Conservation (phyloP, 2,888 invertebrate genomes). For the Elysia crispata region DNA sequence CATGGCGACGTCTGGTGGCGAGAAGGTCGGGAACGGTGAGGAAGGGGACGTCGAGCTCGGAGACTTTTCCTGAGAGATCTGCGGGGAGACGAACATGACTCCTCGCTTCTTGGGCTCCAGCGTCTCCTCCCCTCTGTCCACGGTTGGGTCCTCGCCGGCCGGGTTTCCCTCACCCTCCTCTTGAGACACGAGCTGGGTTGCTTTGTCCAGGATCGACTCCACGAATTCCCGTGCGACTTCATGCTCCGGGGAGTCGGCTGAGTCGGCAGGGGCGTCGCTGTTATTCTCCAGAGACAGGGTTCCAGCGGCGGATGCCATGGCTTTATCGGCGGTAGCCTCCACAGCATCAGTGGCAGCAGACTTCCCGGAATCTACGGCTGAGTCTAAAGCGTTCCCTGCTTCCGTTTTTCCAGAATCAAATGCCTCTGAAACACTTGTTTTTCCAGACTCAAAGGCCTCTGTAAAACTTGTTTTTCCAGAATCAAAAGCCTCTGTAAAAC, state of each 20-base stretch:
- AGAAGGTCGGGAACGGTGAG: background rate
- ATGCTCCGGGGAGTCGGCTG: background rate
- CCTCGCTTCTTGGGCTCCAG: conserved; percentile 40
- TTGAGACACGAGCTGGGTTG: conserved; percentile 25
- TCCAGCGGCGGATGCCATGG: conserved; percentile 7
- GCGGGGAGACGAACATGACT: conserved; percentile 46
- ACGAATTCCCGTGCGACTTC: conserved; percentile 40
- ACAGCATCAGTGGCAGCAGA: background rate
- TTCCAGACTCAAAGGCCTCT: background rate
- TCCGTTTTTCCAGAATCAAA: background rate
- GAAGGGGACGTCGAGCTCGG: conserved; percentile 13
- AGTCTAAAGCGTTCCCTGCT: background rate
- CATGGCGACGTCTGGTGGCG: conserved; percentile 3
- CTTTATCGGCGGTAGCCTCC: too few relatives aligned
- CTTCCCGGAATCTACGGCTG: background rate
- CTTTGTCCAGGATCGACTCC: conserved; percentile 42
- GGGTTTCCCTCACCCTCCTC: conserved; percentile 10
- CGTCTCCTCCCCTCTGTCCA: conserved; percentile 51
- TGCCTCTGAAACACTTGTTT: background rate
- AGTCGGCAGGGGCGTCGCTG: background rate
- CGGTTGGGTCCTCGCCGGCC: conserved; percentile 17
- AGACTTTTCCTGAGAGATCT: conserved; percentile 39
- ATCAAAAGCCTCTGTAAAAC: background rate
- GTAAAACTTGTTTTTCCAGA: too few relatives aligned
- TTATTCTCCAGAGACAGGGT: background rate